Evolutionary conservation across 1,140 invertebrate species (phyloP).

Genomic region (Heliconius himera): DNA sequence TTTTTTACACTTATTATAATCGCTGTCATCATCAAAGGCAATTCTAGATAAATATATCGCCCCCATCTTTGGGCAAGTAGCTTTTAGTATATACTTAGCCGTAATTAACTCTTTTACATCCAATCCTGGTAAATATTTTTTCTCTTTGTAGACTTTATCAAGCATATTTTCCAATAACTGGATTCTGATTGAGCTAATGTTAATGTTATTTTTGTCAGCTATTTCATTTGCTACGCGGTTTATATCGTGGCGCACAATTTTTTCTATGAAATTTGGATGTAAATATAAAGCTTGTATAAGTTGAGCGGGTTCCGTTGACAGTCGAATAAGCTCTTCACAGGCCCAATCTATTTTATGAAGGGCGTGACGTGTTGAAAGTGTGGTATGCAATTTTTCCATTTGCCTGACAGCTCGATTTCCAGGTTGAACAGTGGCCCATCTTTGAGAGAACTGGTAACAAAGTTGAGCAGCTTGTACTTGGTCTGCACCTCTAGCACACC

Average conservation of each 20-base stretch:
- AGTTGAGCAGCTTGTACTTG: conserved; percentile 83
- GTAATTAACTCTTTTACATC: conserved; percentile 69
- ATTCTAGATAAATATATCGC: conserved; percentile 79
- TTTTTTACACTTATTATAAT: conserved; percentile 76
- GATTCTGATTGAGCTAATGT: conserved; percentile 75
- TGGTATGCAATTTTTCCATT: conserved; percentile 81
- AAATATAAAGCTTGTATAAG: conserved; percentile 82
- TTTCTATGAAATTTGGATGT: conserved; percentile 78
- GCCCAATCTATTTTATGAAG: conserved; percentile 82
- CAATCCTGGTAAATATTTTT: conserved; percentile 53
- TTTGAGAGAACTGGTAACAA: conserved; percentile 82
- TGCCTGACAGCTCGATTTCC: conserved; percentile 75
- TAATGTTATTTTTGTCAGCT: conserved; percentile 77
- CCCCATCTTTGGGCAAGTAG: conserved; percentile 77
- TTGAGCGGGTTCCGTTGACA: conserved; percentile 80
- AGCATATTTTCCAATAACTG: conserved; percentile 78
- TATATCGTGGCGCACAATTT: conserved; percentile 78
- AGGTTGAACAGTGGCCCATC: conserved; percentile 77
- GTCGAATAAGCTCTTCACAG: conserved; percentile 80
- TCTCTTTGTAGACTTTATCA: conserved; percentile 59
- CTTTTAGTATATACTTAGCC: conserved; percentile 79
- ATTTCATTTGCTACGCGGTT: conserved; percentile 82
- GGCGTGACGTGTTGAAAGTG: conserved; percentile 81
- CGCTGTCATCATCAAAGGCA: conserved; percentile 74
- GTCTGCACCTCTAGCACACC: conserved; percentile 80